Percentiles rank a stretch among this genome's conserved stretches.
These are phyloP conservation scores for Lepidurus couesii DNA, from an alignment of 1,140 invertebrate genomes.

Conservation along the genomic window DNA sequence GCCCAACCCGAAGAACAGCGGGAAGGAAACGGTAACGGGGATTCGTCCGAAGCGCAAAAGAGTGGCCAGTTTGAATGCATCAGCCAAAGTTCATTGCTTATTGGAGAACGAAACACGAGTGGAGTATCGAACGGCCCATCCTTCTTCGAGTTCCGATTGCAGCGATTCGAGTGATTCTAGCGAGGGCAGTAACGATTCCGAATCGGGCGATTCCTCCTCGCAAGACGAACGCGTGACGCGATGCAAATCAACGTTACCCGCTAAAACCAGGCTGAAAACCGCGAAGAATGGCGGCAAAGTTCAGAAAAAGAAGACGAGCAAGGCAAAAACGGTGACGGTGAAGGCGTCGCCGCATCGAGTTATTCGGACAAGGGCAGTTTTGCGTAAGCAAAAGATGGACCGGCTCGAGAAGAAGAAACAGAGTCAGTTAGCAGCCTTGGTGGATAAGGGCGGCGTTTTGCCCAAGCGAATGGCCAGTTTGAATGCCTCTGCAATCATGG, in stretches of 20 bases:
- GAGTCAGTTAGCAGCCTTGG: constrained; percentile 34
- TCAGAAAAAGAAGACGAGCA: constrained; percentile 38
- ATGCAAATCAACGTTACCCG: constrained; percentile 44
- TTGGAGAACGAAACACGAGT: constrained; percentile 78
- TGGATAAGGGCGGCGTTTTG: constrained; percentile 58
- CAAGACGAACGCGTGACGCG: constrained; percentile 44
- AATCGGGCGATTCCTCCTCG: constrained; percentile 32
- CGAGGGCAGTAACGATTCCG: constrained; percentile 28
- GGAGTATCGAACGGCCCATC: background rate
- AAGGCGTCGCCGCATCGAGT: constrained; percentile 35
- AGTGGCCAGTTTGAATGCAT: constrained; percentile 88
- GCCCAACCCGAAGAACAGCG: background rate
- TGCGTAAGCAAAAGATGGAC: constrained; percentile 30
- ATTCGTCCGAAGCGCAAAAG: constrained; percentile 58
- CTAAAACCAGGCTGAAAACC: constrained; percentile 35
- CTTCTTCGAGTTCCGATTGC: background rate
- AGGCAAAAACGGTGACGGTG: constrained; percentile 34
- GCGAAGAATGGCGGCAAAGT: constrained; percentile 36
- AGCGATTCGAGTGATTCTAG: background rate
- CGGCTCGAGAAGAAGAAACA: constrained; percentile 35
- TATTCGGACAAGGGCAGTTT: constrained; percentile 21
- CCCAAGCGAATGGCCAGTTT: constrained; percentile 86
- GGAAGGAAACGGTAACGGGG: background rate
- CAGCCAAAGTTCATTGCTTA: constrained; percentile 86
- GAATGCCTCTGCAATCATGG: constrained; percentile 85